Evolutionary conservation across 1,140 invertebrate species (phyloP).

Genomic region (Harpegnathos saltator): DNA sequence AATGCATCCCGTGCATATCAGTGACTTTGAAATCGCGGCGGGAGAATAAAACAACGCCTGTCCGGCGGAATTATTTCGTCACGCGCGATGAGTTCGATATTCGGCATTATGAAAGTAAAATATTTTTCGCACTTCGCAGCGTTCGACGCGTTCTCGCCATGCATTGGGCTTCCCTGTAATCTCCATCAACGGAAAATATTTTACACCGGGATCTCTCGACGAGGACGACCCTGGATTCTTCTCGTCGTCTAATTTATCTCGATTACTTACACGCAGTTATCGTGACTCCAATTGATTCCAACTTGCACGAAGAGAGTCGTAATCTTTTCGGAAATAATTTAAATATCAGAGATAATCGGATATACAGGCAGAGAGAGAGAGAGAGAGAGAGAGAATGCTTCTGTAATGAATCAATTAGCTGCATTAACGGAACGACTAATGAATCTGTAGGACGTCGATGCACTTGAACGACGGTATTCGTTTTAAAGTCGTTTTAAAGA

Average conservation of each 20-base stretch:
- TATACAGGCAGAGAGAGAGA: no score
- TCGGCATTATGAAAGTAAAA: constrained; percentile 8
- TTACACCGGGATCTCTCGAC: background rate
- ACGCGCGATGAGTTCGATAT: constrained; percentile 8
- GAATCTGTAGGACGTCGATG: background rate
- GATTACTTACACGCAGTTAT: no score
- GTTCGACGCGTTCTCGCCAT: background rate
- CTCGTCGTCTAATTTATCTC: background rate
- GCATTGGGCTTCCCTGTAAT: background rate
- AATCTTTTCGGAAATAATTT: background rate
- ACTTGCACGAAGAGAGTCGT: no score
- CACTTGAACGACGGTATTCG: background rate
- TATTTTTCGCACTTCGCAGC: constrained; percentile 15
- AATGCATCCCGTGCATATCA: constrained; percentile 33
- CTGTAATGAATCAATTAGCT: constrained; percentile 25
- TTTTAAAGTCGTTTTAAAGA: constrained; percentile 24
- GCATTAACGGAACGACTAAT: background rate
- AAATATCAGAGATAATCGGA: background rate
- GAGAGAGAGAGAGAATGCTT: background rate
- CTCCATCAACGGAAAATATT: background rate
- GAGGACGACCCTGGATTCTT: background rate
- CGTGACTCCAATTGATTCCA: no score
- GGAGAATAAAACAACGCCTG: constrained; percentile 39
- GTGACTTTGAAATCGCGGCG: constrained; percentile 13
- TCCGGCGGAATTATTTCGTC: constrained; percentile 29